A percentile compares a stretch with the other conserved stretches of the same genome.
These are phyloP conservation scores for Lepilemur septentrionalis DNA, from an alignment of 2,797 vertebrate species.

Conservation along the genomic window DNA sequence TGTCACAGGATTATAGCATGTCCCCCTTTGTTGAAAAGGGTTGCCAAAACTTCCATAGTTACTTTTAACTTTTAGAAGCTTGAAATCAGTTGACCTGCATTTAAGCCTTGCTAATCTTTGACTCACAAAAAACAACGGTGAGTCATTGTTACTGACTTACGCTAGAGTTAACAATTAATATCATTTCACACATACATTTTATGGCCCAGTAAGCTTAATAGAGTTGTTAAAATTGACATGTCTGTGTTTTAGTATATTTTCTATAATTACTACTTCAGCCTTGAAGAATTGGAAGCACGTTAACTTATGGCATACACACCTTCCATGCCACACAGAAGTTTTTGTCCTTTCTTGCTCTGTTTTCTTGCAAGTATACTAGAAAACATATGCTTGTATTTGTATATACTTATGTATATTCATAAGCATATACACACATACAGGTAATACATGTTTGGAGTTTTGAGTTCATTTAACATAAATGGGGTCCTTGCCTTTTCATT, in stretches of 20 bases:
- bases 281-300: not conserved
- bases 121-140: not conserved
- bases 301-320: not conserved
- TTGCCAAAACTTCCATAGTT: not conserved
- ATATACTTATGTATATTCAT: not conserved
- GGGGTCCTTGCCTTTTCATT: not conserved
- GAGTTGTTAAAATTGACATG: not conserved
- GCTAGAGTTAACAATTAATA: not conserved
- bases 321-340: not conserved
- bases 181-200: not conserved
- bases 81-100: not conserved
- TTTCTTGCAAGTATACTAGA: not conserved
- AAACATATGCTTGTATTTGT: not conserved
- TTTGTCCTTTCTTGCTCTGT: not conserved
- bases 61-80: not conserved
- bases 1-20: not conserved
- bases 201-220: not conserved
- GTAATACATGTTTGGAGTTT: not conserved
- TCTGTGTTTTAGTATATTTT: conserved; percentile 1
- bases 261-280: not conserved
- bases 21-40: not conserved
- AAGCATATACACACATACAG: not conserved
- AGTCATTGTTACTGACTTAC: not conserved
- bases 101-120: not conserved
- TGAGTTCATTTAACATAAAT: not conserved